A percentile compares a stretch with the other conserved stretches of the same genome.
Evolutionary conservation across 2,797 vertebrate species (phyloP).

Genomic region (Hirundo rustica): DNA sequence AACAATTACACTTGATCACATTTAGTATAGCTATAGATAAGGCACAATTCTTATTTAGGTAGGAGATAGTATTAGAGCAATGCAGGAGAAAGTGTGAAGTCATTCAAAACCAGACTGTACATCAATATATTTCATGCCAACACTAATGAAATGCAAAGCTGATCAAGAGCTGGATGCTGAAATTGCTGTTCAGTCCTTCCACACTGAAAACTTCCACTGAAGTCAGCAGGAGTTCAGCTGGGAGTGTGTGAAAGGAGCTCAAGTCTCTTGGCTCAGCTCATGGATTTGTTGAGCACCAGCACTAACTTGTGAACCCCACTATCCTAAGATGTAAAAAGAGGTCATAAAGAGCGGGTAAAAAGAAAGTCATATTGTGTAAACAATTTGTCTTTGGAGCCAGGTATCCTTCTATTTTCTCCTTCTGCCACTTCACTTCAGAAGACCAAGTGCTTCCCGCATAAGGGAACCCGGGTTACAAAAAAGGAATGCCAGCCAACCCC

Average conservation of each 20-base stretch:
- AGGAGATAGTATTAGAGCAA: not conserved
- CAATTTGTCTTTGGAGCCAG: not conserved
- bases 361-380: not conserved
- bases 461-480: not conserved
- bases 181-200: not conserved
- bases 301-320: not conserved
- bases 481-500: not conserved
- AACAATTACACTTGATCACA: not conserved
- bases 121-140: not conserved
- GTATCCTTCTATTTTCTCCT: not conserved
- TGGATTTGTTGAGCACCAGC: not conserved
- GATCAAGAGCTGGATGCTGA: not conserved
- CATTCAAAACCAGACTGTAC: not conserved
- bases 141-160: not conserved
- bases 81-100: not conserved
- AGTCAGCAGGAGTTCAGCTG: not conserved
- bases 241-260: not conserved
- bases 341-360: too few species aligned
- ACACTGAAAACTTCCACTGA: not conserved
- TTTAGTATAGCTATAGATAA: not conserved
- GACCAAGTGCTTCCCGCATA: not conserved
- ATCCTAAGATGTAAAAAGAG: not conserved
- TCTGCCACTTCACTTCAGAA: not conserved
- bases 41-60: not conserved
- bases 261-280: not conserved